These are phyloP conservation scores for Burhinus bistriatus DNA, from an alignment of 2,113 vertebrate genomes.

Conservation along the genomic window DNA sequence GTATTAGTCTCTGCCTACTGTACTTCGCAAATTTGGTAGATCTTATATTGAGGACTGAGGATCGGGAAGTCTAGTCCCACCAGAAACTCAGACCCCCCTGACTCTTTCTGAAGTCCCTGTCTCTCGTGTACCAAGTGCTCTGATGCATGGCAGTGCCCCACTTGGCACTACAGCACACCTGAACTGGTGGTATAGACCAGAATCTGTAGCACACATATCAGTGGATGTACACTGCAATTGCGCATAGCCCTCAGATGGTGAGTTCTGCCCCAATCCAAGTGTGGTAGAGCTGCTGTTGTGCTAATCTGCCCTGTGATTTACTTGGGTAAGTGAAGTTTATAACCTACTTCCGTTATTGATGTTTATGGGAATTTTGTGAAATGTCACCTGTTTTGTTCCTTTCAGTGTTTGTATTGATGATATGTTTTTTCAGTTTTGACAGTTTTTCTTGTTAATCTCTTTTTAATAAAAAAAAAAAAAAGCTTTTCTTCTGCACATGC, in stretches of 20 bases:
- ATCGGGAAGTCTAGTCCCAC: too few species aligned
- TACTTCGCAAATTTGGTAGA: background rate
- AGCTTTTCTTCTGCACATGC: background rate
- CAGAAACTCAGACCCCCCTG: background rate
- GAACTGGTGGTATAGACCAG: background rate
- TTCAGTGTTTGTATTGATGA: background rate
- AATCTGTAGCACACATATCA: background rate
- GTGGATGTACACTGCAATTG: rapidly evolving
- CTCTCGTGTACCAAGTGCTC: background rate
- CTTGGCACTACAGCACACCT: background rate
- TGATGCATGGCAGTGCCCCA: background rate
- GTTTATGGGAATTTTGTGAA: background rate
- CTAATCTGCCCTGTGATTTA: background rate
- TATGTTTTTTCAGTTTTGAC: background rate
- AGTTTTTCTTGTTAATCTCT: constrained; percentile 1
- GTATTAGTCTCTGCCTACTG: background rate
- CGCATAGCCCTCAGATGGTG: rapidly evolving
- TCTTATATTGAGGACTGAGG: background rate
- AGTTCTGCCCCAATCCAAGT: background rate
- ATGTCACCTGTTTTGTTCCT: background rate
- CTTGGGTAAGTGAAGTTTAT: background rate
- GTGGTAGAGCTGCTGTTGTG: background rate
- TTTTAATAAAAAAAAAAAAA: background rate
- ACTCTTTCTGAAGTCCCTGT: rapidly evolving
- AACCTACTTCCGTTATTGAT: background rate